Base-by-base conservation (phyloP, 2,797 vertebrate genomes). In the Orestias chungarensis region DNA sequence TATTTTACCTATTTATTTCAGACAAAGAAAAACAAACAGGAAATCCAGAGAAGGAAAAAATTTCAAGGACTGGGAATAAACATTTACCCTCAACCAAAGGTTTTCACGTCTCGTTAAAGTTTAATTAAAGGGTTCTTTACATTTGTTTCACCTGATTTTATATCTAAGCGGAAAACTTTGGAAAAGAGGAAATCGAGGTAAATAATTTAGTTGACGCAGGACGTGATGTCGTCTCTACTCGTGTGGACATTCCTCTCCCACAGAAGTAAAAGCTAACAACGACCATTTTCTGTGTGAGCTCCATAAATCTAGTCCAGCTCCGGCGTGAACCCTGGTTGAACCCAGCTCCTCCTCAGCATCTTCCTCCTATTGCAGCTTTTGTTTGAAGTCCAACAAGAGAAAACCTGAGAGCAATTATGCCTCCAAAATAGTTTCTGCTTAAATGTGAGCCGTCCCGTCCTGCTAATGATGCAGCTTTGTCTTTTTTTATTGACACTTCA, bases 271-370 rank as follows among this genome's bases (percentile, higher is more conserved):
- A 84, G 72, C 87, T 88, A 87, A 90, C 87, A 70, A 66, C 68
- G 75, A 42, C 33, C 1, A 29, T 75, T 40, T 87, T 89, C 74
- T 70, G 70, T 73, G 50, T 38, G 52, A 70, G 79, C 42, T 0
- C 67, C 79, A 85, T 93, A 91, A 90, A 93, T 93, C 81, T 67
- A 29, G 57, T 75, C 66, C 35, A 62, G 64, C 66, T 75, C 76
- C 59, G 52, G 69, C 64, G 49, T 91, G 91, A 90, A 89, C 91
- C 81, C 77, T 74, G 29, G 50, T 18, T 82, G 86, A 90, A 90
- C 89, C 70, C 61, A 0, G 27, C 35, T 71, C 67, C 59, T 73
- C 69, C 80, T 77, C 65, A 84, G 47, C 70, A 57, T 61, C 54
- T 68, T 25, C 55, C 80, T 76, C 70, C 54, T 66, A 42, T 57